A percentile compares a stretch with the other conserved stretches of the same genome.
Evolutionary conservation across 2,113 vertebrate genomes (phyloP).

Genomic region (Myotis lucifugus): DNA sequence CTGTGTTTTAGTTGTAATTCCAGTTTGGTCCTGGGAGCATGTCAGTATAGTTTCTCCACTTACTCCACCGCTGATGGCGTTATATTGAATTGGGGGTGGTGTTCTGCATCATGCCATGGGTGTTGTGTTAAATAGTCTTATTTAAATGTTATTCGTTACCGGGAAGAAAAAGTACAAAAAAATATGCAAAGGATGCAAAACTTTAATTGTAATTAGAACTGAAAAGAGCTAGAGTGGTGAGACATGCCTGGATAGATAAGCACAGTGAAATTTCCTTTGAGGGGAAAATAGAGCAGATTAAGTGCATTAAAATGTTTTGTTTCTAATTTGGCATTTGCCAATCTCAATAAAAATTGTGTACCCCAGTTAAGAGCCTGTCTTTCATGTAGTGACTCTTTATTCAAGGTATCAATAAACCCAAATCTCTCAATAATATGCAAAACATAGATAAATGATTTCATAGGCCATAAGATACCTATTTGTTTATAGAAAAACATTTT

Average conservation of each 20-base stretch:
- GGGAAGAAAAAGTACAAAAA: neutral
- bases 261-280: constrained; percentile 32
- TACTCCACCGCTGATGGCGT: neutral
- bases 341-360: constrained; percentile 7
- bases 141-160: constrained; percentile 42
- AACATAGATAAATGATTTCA: constrained; percentile 30
- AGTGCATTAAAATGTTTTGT: constrained; percentile 23
- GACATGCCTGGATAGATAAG: neutral
- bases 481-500: constrained; percentile 5
- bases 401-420: neutral
- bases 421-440: neutral
- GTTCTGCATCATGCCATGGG: neutral
- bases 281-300: constrained; percentile 10
- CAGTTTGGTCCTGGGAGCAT: too few relatives aligned
- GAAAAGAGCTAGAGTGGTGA: constrained; percentile 6
- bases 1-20: too few relatives aligned
- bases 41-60: too few relatives aligned
- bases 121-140: constrained; percentile 32
- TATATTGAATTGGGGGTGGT: neutral
- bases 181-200: neutral
- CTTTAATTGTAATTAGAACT: constrained; percentile 48
- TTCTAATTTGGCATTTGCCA: constrained; percentile 44
- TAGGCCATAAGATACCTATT: neutral
- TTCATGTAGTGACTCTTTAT: constrained; percentile 17
- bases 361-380: neutral